A percentile compares a stretch with the other conserved stretches of the same genome.
Evolutionary conservation across 1,140 invertebrate species (phyloP).

Genomic region (Zaprionus inermis): DNA sequence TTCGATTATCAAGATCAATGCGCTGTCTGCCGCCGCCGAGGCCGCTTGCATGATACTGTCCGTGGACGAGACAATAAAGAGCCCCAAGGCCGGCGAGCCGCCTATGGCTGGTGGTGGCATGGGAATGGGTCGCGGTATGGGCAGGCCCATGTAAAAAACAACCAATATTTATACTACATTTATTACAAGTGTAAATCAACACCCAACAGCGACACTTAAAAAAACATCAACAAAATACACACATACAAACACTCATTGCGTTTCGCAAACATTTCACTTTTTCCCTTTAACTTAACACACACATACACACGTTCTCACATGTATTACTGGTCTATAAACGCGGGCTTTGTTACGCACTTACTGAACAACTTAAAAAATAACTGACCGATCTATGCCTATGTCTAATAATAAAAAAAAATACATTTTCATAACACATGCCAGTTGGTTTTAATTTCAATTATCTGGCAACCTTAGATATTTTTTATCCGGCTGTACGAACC

Average conservation of each 20-base stretch:
- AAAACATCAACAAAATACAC: conserved; percentile 47
- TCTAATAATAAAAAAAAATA: conserved; percentile 63
- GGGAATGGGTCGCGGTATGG: conserved; percentile 88
- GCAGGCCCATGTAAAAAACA: conserved; percentile 86
- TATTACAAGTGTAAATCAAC: conserved; percentile 28
- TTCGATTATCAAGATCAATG: conserved; percentile 98
- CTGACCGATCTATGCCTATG: conserved; percentile 64
- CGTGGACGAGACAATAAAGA: conserved; percentile 99
- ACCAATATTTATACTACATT: conserved; percentile 36
- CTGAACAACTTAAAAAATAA: conserved; percentile 52
- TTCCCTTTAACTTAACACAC: conserved; percentile 60
- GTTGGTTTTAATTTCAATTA: conserved; percentile 19
- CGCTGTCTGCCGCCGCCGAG: conserved; percentile 97
- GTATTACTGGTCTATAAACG: conserved; percentile 67
- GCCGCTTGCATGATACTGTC: conserved; percentile 98
- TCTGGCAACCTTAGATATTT: background rate
- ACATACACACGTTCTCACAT: conserved; percentile 53
- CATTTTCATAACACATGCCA: conserved; percentile 58
- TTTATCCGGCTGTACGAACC: background rate
- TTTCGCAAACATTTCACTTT: conserved; percentile 47
- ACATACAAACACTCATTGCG: conserved; percentile 28
- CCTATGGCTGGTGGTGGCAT: conserved; percentile 85
- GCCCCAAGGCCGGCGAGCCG: conserved; percentile 89
- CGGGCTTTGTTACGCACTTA: conserved; percentile 46
- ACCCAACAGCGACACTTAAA: conserved; percentile 36